Base-by-base conservation (phyloP, 2,797 vertebrate species). In the Muscicapa striata region DNA sequence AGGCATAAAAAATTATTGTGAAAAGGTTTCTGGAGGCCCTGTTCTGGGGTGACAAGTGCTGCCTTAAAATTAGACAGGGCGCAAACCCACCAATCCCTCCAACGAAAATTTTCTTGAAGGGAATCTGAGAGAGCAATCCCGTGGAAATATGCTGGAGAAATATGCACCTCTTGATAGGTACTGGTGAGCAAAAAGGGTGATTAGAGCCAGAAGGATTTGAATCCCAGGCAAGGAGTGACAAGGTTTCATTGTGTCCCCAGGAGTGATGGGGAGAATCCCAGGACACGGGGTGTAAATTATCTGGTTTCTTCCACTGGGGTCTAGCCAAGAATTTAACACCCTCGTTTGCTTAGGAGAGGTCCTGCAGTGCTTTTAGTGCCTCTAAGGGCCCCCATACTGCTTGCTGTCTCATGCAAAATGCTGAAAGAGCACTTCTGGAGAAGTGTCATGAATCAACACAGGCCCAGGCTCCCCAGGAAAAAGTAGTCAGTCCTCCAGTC, bases 261-360 rank as follows among this genome's bases (percentile, higher is more conserved):
- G 29, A 66, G 34, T 1, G 1, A 61, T 5, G 4, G 30, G 7
- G 14, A 87, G n/a, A 75, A 87, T 90, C 67, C 41, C 51, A 87
- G 82, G 75, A 93, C 93, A 38, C 2, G 0, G 5, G 10, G 19
- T 87, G 22, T 85, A 87, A 94, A 94, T 82, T 40, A 80, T 19
- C 29, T n/a, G 0, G 0, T 64, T 91, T 87, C 49, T 54, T 74
- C 43, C 1, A 4, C 10, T 63, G 34, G 14, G 26, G 7, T 67
- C 22, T 63, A 43, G 57, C 64, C 72, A 89, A 63, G 59, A 41
- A 84, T 94, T 76, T 92, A 89, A 70, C 38, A 87, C 9, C 11
- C 17, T 27, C 59, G 9, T 73, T 84, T 57, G 11, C 32, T 83
- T 70, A 57, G 45, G 9, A 67, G 17, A 67, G 16, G 8, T 74